These are phyloP conservation scores for Platygyra sinensis DNA, from an alignment of 64 coral and sea anemone species.

Conservation along the genomic window DNA sequence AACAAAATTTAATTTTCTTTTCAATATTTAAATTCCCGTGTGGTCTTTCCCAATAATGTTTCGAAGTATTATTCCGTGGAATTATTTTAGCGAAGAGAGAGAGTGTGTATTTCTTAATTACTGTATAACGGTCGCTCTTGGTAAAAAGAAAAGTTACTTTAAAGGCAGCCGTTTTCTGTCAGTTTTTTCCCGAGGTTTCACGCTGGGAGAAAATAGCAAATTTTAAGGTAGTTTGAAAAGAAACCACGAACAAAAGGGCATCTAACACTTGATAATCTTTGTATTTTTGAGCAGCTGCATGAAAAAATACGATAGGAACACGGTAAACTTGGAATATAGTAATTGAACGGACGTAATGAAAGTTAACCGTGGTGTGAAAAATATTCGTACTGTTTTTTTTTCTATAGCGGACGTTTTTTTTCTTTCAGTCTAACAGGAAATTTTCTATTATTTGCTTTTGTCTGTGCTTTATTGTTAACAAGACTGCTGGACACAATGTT, in stretches of 20 bases:
- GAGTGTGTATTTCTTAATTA: background rate
- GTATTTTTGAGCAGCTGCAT: background rate
- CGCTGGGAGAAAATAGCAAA: background rate
- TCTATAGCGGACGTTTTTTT: background rate
- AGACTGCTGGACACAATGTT: background rate
- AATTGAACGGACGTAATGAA: background rate
- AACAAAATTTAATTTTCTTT: background rate
- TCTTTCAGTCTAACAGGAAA: background rate
- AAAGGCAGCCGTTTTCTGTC: background rate
- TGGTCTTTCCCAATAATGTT: background rate
- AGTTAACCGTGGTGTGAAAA: background rate
- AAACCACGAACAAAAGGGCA: background rate
- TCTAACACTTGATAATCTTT: background rate
- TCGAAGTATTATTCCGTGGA: background rate
- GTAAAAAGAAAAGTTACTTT: background rate
- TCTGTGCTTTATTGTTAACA: slow-evolving; percentile 5
- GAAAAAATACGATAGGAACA: background rate
- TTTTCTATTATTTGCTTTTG: background rate
- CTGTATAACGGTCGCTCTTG: background rate
- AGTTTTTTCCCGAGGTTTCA: background rate
- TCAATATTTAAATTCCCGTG: background rate
- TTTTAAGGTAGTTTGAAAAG: background rate
- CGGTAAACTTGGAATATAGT: background rate
- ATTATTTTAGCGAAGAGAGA: background rate
- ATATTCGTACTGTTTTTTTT: background rate